Conservation (phyloP, 92 coral and sea anemone species). For the Scolanthus callimorphus region DNA sequence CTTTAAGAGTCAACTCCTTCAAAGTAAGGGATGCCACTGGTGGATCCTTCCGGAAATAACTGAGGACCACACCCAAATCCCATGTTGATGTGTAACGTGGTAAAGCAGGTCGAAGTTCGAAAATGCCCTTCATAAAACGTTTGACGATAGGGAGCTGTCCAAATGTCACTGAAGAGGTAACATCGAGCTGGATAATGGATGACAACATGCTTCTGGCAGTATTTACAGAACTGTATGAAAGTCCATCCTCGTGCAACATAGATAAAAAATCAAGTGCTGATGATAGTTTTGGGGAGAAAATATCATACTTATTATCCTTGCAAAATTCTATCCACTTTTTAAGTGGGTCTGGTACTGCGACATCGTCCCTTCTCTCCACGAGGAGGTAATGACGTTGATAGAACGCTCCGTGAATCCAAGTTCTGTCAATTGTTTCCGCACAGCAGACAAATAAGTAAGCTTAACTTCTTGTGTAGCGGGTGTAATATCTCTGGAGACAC, state of each 20-base stretch:
- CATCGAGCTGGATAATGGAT: slow-evolving; percentile 34
- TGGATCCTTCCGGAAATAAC: slow-evolving; percentile 14
- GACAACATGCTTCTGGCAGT: slow-evolving; percentile 48
- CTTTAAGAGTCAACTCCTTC: slow-evolving; percentile 21
- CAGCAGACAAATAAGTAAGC: slow-evolving; percentile 22
- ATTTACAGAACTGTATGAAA: slow-evolving; percentile 50
- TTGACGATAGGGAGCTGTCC: slow-evolving; percentile 50
- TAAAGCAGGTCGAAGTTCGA: slow-evolving; percentile 36
- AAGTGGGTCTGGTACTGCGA: slow-evolving; percentile 30
- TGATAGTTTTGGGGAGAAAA: slow-evolving; percentile 28
- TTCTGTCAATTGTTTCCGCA: slow-evolving; percentile 32
- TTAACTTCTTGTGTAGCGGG: slow-evolving; percentile 37
- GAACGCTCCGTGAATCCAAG: slow-evolving; percentile 32
- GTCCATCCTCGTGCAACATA: slow-evolving; percentile 28
- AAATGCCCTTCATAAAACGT: slow-evolving; percentile 46
- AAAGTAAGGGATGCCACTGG: slow-evolving; percentile 2
- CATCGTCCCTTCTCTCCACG: slow-evolving; percentile 48
- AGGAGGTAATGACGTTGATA: slow-evolving; percentile 20
- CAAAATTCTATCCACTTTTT: slow-evolving; percentile 41
- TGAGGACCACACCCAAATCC: slow-evolving; percentile 25
- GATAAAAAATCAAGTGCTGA: slow-evolving; percentile 39
- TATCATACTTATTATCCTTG: slow-evolving; percentile 24
- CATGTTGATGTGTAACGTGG: slow-evolving; percentile 43
- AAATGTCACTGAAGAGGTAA: slow-evolving; percentile 16
- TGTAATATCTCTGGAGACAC: slow-evolving; percentile 22